Evolutionary conservation across 2,888 invertebrate genomes (phyloP).

Genomic region (Plutella xylostella): DNA sequence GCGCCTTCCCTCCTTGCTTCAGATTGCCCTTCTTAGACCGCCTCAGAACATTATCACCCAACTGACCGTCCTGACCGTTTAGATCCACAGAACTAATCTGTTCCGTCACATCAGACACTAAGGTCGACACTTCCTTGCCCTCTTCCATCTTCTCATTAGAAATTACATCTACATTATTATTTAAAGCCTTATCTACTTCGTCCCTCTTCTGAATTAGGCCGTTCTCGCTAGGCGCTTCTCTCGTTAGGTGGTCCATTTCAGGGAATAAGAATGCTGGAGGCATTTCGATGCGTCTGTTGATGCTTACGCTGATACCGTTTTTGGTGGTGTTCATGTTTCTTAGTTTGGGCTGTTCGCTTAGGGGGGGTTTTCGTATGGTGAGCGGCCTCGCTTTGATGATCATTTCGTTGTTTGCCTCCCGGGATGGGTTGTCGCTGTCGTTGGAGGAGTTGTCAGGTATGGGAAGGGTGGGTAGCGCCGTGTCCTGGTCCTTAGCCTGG

Average conservation of each 20-base stretch:
- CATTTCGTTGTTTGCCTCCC: slow-evolving; percentile 60
- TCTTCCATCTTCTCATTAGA: slow-evolving; percentile 52
- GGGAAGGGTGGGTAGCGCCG: slow-evolving; percentile 39
- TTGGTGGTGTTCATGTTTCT: slow-evolving; percentile 69
- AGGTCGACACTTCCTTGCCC: slow-evolving; percentile 47
- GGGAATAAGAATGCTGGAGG: slow-evolving; percentile 86
- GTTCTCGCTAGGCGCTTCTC: slow-evolving; percentile 51
- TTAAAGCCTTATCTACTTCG: slow-evolving; percentile 53
- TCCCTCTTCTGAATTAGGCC: slow-evolving; percentile 54
- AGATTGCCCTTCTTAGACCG: slow-evolving; percentile 84
- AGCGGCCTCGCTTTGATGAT: slow-evolving; percentile 84
- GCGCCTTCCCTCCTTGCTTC: slow-evolving; percentile 80
- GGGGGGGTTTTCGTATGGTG: slow-evolving; percentile 85
- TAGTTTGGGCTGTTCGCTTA: slow-evolving; percentile 83
- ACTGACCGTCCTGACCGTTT: slow-evolving; percentile 67
- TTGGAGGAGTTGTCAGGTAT: slow-evolving; percentile 45
- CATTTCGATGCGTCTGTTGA: slow-evolving; percentile 83
- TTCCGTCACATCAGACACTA: slow-evolving; percentile 58
- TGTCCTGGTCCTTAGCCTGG: slow-evolving; percentile 33
- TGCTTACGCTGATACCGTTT: slow-evolving; percentile 74
- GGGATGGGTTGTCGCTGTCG: slow-evolving; percentile 34
- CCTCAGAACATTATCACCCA: slow-evolving; percentile 68
- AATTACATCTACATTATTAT: slow-evolving; percentile 39
- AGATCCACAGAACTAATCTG: slow-evolving; percentile 63
- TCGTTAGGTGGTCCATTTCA: slow-evolving; percentile 75